Percentiles rank a stretch among this genome's conserved stretches.
Evolutionary conservation across 2,113 vertebrate genomes (phyloP).

Genomic region (Hiodon alosoides): DNA sequence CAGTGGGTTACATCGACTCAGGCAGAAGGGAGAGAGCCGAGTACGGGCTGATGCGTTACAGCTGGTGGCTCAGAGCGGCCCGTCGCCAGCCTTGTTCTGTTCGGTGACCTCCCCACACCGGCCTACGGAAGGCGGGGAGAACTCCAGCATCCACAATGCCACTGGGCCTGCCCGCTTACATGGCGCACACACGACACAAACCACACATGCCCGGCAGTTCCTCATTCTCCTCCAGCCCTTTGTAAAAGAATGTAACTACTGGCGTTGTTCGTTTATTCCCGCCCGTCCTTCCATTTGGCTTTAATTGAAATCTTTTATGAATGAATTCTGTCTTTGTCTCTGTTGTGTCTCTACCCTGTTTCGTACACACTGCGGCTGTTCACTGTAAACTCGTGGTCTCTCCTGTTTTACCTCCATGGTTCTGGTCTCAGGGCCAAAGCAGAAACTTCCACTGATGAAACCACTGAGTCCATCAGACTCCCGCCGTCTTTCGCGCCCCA

Average conservation of each 20-base stretch:
- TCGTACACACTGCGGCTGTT: too few species aligned
- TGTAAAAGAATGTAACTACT: too few species aligned
- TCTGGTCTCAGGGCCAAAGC: slow-evolving; percentile 44
- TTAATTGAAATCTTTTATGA: background rate
- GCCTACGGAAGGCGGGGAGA: slow-evolving; percentile 42
- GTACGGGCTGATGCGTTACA: slow-evolving; percentile 87
- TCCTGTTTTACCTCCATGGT: slow-evolving; percentile 52
- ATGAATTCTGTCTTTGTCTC: background rate
- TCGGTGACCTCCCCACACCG: slow-evolving; percentile 68
- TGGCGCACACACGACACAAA: background rate
- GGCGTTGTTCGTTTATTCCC: background rate
- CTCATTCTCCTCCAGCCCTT: too few species aligned
- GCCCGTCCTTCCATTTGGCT: background rate
- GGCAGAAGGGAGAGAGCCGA: slow-evolving; percentile 76
- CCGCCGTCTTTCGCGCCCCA: slow-evolving; percentile 36
- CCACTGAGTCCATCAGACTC: slow-evolving; percentile 38
- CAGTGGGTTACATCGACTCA: slow-evolving; percentile 98
- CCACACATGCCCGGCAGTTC: background rate
- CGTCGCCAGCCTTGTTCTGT: slow-evolving; percentile 69
- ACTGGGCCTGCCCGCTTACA: background rate
- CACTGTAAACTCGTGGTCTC: background rate
- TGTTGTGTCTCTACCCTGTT: background rate
- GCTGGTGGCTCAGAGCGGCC: slow-evolving; percentile 77
- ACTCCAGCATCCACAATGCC: background rate
- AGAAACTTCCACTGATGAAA: slow-evolving; percentile 29